Conservation (phyloP, 2,797 vertebrate species). For the Chaetophractus vellerosus region DNA sequence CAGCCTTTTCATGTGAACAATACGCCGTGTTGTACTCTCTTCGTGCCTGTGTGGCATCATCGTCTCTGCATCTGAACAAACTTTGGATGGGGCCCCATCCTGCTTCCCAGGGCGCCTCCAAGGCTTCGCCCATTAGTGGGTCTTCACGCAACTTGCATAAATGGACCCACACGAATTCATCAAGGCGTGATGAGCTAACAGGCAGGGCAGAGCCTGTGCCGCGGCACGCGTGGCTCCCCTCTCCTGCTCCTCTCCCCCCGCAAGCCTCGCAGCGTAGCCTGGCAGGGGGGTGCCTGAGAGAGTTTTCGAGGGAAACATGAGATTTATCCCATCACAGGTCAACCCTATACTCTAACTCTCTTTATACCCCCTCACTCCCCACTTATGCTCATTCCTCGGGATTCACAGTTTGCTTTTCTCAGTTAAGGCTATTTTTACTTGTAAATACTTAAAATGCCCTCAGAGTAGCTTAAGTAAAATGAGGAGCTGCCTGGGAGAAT, state of each 20-base stretch:
- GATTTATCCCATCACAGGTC: neutral
- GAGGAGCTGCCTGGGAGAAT: neutral
- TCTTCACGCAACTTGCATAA: neutral
- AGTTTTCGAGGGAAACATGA: neutral
- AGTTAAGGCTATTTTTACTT: neutral
- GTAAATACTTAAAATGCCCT: neutral
- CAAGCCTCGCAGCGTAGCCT: neutral
- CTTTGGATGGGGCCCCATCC: neutral
- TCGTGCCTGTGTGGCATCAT: neutral
- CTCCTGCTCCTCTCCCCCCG: too few species aligned
- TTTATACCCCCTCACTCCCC: neutral
- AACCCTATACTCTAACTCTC: neutral
- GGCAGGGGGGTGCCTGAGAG: neutral
- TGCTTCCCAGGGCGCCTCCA: neutral
- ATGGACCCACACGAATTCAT: neutral
- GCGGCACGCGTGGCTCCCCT: neutral
- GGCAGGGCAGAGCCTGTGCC: neutral
- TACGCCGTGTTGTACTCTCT: neutral
- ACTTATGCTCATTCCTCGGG: neutral
- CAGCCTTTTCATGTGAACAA: too few species aligned
- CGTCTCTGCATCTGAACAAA: conserved; percentile 22
- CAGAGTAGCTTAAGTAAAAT: neutral
- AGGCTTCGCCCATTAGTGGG: neutral
- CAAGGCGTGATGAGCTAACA: accelerated
- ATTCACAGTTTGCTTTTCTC: neutral